These are phyloP conservation scores for Muschampia plurimacula DNA, from an alignment of 2,888 invertebrate genomes.

Conservation along the genomic window DNA sequence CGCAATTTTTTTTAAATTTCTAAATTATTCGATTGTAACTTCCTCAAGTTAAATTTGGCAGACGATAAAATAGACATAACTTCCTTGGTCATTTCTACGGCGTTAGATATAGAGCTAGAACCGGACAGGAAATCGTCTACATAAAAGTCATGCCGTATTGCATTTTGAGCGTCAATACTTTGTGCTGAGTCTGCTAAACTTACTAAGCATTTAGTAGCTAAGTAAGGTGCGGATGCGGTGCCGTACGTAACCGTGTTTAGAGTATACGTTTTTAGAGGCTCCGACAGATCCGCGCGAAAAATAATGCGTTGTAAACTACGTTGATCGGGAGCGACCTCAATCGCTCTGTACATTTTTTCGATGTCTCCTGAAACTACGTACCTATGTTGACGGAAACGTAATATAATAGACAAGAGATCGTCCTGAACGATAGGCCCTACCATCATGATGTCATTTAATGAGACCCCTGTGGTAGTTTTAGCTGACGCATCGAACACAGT, in stretches of 20 bases:
- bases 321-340: not conserved
- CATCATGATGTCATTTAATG: not conserved
- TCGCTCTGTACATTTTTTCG: not conserved
- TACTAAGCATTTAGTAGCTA: not conserved
- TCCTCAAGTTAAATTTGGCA: not conserved
- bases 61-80: not conserved
- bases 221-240: not conserved
- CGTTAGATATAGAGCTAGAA: not conserved
- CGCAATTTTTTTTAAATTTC: not conserved
- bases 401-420: not conserved
- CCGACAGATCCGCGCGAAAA: not conserved
- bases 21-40: not conserved
- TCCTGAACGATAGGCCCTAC: not conserved
- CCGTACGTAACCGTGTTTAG: not conserved
- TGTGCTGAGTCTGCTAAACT: not conserved
- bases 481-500: constrained; percentile 51
- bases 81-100: not conserved
- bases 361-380: not conserved
- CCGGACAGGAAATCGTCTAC: not conserved
- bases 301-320: not conserved
- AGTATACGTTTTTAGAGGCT: not conserved
- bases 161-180: not conserved
- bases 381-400: not conserved
- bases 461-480: constrained; percentile 30
- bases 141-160: not conserved